These are phyloP conservation scores for human (Homo sapiens) DNA, from an alignment of 2,113 vertebrate species.

Conservation along the genomic window DNA sequence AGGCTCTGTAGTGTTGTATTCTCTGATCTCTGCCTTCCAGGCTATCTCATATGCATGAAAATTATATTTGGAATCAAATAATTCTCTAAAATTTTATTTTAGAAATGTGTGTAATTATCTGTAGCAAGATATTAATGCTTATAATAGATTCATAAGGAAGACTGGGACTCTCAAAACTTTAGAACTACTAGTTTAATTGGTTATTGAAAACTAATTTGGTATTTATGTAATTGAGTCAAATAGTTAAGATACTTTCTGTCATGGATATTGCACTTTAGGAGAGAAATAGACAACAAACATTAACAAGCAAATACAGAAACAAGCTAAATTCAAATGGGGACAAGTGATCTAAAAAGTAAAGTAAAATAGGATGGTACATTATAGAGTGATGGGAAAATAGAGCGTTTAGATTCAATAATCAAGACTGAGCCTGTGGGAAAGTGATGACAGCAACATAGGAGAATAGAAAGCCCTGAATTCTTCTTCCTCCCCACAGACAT, in stretches of 20 bases:
- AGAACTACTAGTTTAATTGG: neutral
- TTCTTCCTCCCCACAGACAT: neutral
- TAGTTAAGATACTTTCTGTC: fast-evolving
- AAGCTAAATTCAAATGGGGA: neutral
- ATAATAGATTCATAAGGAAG: neutral
- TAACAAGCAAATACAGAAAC: neutral
- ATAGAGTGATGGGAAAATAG: neutral
- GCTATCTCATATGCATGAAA: neutral
- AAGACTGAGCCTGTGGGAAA: neutral
- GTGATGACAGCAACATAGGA: neutral
- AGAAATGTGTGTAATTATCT: neutral
- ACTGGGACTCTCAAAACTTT: neutral
- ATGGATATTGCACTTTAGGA: neutral
- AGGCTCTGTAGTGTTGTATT: neutral
- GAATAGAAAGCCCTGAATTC: neutral
- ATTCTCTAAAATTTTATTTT: neutral
- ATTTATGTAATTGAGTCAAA: neutral
- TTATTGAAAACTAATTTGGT: neutral
- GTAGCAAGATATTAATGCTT: neutral
- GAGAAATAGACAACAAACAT: neutral
- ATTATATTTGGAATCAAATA: neutral
- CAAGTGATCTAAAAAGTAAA: neutral
- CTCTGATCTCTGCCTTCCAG: neutral
- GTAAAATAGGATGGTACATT: neutral
- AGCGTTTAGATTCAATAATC: neutral